Percentiles rank a stretch among this genome's conserved stretches.
Conservation (phyloP, 2,888 invertebrate genomes). For the Caenorhabditis panamensis region DNA sequence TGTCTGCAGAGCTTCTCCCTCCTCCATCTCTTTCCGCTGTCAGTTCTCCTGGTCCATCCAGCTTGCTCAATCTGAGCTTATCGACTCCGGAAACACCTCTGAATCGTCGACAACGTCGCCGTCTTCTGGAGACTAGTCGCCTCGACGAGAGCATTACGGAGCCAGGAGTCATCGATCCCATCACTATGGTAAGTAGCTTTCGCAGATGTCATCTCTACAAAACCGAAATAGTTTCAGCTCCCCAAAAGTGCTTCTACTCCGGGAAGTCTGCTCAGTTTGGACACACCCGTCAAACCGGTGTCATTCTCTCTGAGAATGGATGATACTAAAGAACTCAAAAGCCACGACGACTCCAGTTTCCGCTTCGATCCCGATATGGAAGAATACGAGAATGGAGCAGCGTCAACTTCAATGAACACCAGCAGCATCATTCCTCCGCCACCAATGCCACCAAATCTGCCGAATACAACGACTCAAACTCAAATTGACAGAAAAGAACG, state of each 20-base stretch:
- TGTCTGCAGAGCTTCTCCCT: slow-evolving; percentile 16
- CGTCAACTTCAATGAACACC: slow-evolving; percentile 1
- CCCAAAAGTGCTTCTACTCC: slow-evolving; percentile 39
- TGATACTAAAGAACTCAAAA: slow-evolving; percentile 18
- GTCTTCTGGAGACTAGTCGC: slow-evolving; percentile 56
- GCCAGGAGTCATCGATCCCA: slow-evolving; percentile 65
- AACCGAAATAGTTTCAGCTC: slow-evolving; percentile 3
- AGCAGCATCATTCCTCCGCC: slow-evolving; percentile 18
- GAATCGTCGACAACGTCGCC: slow-evolving; percentile 65
- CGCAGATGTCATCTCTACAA: too few species aligned
- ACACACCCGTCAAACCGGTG: slow-evolving; percentile 15
- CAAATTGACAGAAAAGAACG: slow-evolving; percentile 70
- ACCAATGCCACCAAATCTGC: slow-evolving; percentile 59
- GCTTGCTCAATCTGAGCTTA: slow-evolving; percentile 20
- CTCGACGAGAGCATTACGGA: slow-evolving; percentile 26
- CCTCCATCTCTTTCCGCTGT: slow-evolving; percentile 19
- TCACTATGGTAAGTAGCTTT: slow-evolving; percentile 18
- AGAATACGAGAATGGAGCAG: slow-evolving; percentile 12
- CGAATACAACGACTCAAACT: slow-evolving; percentile 55
- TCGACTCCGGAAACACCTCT: slow-evolving; percentile 43
- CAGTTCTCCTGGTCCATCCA: slow-evolving; percentile 42
- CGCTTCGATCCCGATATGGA: slow-evolving; percentile 52
- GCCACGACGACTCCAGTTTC: slow-evolving; percentile 37
- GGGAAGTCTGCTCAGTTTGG: slow-evolving; percentile 21
- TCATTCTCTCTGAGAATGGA: slow-evolving; percentile 25